Base-by-base conservation (phyloP, 2,888 invertebrate genomes). In the Cheilosia vulpina region DNA sequence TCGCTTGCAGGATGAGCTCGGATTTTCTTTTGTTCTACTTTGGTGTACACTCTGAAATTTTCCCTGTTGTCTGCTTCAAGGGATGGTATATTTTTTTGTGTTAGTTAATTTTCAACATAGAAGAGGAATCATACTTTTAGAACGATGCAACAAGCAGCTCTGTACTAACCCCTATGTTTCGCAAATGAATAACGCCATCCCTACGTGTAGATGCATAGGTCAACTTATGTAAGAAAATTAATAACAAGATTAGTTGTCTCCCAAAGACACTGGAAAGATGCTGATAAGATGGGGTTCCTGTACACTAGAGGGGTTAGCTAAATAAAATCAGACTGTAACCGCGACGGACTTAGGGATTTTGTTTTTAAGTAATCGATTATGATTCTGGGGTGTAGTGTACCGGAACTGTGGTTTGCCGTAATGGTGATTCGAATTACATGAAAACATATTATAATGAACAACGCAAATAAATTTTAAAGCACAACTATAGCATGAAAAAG, bases 11-110 rank as follows among this genome's bases (percentile, higher is more conserved):
- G 60, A 50, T 52, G n/a, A 58, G 15, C 57, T 69, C n/a, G 19
- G 31, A 45, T 24, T 58, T 38, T 34, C 57, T 47, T 69, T 69
- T 71, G 47, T 60, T 69, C 15, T 47, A 9, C 17, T 19, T 7
- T 47, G 57, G 31, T 34, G 45, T 57, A 19, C 47, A 45, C 34
- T 57, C 57, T 47, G 9, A 24, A 47, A 34, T 47, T 15, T 13
- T 57, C 21, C 9, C 43, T 57, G 27, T 4, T 27, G 53, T 27
- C 43, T 66, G 17, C 17, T 17, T 53, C 3, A 47, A 11, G 3
- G 47, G 47, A 47, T 47, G 3, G 9, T 19, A 7, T 6, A 13
- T n/a, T 47, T 19, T 45, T 19, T 17, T 9, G 1, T 47, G 9
- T 19, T 17, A 19, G 47, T 2, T 19, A 7, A 19, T 47, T 47